Evolutionary conservation across 2,797 vertebrate species (phyloP), one percentile per base, ranked within the genome.

Genomic region (Notolabrus celidotus): DNA sequence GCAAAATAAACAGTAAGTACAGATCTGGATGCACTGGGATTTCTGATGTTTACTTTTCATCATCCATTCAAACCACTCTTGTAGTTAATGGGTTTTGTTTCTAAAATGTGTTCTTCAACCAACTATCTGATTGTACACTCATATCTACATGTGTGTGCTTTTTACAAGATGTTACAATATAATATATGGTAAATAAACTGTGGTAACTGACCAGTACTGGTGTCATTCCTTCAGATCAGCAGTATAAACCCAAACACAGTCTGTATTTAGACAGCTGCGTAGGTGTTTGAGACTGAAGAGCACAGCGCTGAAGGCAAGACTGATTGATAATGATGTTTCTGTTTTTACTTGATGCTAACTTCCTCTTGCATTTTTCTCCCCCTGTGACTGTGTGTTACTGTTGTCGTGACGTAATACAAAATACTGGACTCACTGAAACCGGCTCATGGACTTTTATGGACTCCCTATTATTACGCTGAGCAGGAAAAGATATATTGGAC

Each of bases 141-240:
- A 71, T 82, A 88, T 67, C 67, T 81, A 80, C 79, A 70, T 65
- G 83, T 84, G 80, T 80, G 86, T 82, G 81, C 78, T 86, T 84
- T 88, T 81, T 82, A 81, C 68, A 39, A 78, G 58, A 78, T 84
- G 87, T 84, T 76, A 67, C 62, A 86, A 67, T 73, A 71, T 87
- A 83, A 71, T 82, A 83, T 85, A 82, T 87, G 75, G 75, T 80
- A 73, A 90, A 91, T 90, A 91, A 91, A 87, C 69, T 79, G 85
- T 90, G 86, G 66, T 88, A 88, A 87, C 89, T 70, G 58, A 85
- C 67, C 73, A 56, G 61, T 66, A 41, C 79, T 63, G 17, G 72
- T 74, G 82, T 86, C 63, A 51, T 78, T 85, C 57, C 77, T 87
- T 71, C 42, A 45, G 47, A 76, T 76, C 65, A 12, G 39, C 43